Percentiles rank a stretch among this genome's conserved stretches.
Evolutionary conservation across 2,888 invertebrate genomes (phyloP).

Genomic region (Lepidochitona cinerea): DNA sequence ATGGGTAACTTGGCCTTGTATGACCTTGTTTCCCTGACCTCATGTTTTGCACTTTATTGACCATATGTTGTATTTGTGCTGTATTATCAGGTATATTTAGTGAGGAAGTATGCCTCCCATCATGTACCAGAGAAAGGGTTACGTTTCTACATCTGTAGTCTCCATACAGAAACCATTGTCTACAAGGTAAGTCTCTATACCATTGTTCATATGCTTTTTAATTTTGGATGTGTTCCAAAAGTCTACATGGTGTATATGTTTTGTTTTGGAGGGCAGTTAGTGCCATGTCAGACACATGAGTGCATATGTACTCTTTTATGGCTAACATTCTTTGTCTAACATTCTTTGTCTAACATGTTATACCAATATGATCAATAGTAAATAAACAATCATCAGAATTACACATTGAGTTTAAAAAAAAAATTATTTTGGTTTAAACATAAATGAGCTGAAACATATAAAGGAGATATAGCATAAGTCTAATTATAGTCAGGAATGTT

Average conservation of each 20-base stretch:
- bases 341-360: neutral
- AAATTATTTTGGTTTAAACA: too few relatives aligned
- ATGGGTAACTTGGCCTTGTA: too few relatives aligned
- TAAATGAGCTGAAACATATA: too few relatives aligned
- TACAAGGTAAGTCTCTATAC: slow-evolving; percentile 91
- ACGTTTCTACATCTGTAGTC: slow-evolving; percentile 95
- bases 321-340: neutral
- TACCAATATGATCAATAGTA: neutral
- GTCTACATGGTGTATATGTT: too few relatives aligned
- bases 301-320: neutral
- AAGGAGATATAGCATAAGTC: too few relatives aligned
- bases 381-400: neutral
- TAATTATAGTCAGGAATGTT: too few relatives aligned
- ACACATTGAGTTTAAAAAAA: too few relatives aligned
- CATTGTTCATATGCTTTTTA: too few relatives aligned
- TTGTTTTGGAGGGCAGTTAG: too few relatives aligned
- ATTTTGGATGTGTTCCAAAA: too few relatives aligned
- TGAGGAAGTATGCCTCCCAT: slow-evolving; percentile 94
- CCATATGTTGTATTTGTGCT: neutral
- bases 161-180: slow-evolving; percentile 90
- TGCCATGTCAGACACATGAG: too few relatives aligned
- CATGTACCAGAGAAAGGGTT: slow-evolving; percentile 87
- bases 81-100: slow-evolving; percentile 85
- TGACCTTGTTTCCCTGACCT: too few relatives aligned
- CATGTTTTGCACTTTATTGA: neutral